Conservation (phyloP, 2,113 vertebrate species). For the Xiphias gladius region DNA sequence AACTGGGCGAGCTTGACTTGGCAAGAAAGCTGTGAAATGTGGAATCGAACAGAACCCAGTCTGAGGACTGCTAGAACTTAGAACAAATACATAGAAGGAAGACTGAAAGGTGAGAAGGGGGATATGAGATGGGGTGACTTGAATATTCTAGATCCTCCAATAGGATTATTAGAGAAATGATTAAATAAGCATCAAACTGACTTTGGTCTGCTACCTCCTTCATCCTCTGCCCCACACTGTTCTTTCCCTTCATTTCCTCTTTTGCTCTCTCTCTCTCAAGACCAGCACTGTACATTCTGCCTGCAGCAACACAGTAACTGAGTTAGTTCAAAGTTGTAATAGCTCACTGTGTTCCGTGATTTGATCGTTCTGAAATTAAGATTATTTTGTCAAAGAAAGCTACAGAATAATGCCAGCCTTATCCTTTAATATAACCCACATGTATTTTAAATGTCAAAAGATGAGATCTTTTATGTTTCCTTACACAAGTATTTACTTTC, state of each 20-base stretch:
- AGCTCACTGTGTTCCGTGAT: constrained; percentile 13
- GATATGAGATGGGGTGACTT: not conserved
- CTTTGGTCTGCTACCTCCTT: constrained; percentile 13
- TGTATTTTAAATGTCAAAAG: no score
- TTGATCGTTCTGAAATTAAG: no score
- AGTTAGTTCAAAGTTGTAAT: constrained; percentile 42
- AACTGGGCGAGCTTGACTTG: not conserved
- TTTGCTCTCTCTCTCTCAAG: constrained; percentile 27
- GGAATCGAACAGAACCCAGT: constrained; percentile 29
- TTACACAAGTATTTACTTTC: no score
- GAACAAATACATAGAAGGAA: constrained; percentile 10
- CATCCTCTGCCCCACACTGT: not conserved
- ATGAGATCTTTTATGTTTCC: no score
- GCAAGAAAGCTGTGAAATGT: constrained; percentile 14
- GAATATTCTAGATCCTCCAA: constrained; percentile 16
- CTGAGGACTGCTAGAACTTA: not conserved
- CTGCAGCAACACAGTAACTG: constrained; percentile 40
- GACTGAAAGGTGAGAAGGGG: not conserved
- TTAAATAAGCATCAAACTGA: constrained; percentile 43
- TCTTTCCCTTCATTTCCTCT: not conserved
- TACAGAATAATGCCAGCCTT: no score
- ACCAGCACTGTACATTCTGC: constrained; percentile 27
- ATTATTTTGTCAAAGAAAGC: no score
- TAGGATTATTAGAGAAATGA: constrained; percentile 39
- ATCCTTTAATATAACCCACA: no score